Conservation (phyloP, 2,113 vertebrate genomes). For the Dolichallabes microphthalmus region DNA sequence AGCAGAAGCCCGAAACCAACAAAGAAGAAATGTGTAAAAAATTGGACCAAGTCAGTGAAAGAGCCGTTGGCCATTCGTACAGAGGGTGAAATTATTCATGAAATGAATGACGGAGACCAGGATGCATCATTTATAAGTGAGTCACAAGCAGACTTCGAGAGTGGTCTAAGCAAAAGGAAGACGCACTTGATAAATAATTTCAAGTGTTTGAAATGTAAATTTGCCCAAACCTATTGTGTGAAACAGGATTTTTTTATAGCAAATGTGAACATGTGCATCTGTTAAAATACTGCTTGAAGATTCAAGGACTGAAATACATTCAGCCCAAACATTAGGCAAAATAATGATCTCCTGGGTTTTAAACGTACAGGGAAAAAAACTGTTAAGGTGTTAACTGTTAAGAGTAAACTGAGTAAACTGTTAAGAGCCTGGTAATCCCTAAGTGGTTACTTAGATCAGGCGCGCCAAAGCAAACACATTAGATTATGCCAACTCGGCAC, state of each 20-base stretch:
- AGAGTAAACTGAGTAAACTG: no score
- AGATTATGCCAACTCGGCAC: background rate
- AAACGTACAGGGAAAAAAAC: background rate
- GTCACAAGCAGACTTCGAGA: background rate
- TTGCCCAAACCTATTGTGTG: background rate
- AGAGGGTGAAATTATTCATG: background rate
- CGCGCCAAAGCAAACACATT: background rate
- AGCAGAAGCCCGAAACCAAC: background rate
- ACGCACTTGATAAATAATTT: background rate
- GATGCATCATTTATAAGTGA: background rate
- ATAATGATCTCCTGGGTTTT: background rate
- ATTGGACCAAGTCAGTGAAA: background rate
- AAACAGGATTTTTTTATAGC: background rate
- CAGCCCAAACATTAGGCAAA: background rate
- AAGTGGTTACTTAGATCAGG: background rate
- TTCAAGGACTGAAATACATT: background rate
- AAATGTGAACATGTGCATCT: background rate
- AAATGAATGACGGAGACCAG: background rate
- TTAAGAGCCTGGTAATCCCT: background rate
- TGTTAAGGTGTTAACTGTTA: no score
- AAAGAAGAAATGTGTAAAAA: background rate
- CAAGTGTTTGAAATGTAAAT: constrained; percentile 10
- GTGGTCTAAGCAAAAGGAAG: background rate
- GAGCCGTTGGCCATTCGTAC: background rate
- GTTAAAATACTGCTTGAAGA: background rate